Conservation (phyloP, 2,888 invertebrate genomes). For the Resseliella maxima region DNA sequence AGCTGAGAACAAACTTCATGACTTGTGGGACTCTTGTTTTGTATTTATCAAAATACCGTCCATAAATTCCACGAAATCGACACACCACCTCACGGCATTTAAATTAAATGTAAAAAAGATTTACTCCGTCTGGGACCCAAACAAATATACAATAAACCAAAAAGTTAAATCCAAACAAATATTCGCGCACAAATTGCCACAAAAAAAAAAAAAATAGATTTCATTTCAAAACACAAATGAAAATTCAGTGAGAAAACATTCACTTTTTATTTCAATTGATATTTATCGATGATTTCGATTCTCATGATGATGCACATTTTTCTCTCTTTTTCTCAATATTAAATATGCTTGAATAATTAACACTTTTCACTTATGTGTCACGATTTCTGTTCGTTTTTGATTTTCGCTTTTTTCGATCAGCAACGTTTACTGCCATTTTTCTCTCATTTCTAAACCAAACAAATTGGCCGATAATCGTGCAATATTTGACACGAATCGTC, state of each 20-base stretch:
- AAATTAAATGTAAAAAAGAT: too few species aligned
- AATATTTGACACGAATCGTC: not conserved
- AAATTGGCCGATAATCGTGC: not conserved
- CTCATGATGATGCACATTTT: not conserved
- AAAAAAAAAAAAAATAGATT: not conserved
- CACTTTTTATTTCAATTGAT: not conserved
- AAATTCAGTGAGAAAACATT: slow-evolving; percentile 20
- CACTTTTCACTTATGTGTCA: slow-evolving; percentile 48
- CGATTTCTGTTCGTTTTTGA: not conserved
- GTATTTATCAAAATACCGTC: too few species aligned
- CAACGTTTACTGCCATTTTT: not conserved
- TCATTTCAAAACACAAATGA: not conserved
- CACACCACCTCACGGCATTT: too few species aligned
- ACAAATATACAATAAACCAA: not conserved
- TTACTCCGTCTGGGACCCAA: not conserved
- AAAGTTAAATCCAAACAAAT: not conserved
- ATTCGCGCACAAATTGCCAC: not conserved
- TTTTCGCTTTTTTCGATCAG: not conserved
- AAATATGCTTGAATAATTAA: not conserved
- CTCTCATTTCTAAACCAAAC: not conserved
- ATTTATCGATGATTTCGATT: not conserved
- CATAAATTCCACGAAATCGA: too few species aligned
- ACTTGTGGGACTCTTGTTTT: too few species aligned
- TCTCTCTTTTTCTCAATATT: not conserved
- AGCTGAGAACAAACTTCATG: too few species aligned